Base-by-base conservation (phyloP, 2,888 invertebrate genomes). In the Drosophila kanekoi region DNA sequence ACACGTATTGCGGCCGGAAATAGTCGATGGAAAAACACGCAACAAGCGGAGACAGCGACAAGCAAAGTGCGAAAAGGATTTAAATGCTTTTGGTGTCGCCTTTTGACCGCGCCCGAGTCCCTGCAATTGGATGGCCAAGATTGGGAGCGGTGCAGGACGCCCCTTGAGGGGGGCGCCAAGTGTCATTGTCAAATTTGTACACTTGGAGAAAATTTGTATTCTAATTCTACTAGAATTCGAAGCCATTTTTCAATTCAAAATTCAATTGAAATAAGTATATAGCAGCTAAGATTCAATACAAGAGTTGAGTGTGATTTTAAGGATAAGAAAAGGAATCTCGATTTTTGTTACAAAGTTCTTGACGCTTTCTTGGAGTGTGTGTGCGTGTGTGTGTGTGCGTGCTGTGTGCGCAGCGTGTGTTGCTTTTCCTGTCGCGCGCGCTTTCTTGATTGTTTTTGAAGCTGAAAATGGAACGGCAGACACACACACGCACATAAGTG, bases 1-100 rank as follows among this genome's bases (percentile, higher is more conserved):
- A 73, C 58, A 67, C 83, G 62, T 53, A 62, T 56, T 62, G 68
- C 45, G 45, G 49, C 32, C 58, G 70, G 70, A 69, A 69, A 61
- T 60, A 45, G 57, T 57, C 57, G 60, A 67, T 73, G 48, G 60
- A 47, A 57, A 74, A 63, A 56, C 72, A 72, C 63, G 88, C 83
- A 88, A 88, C 88, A 82, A 87, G 87, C 87, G 54, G 48, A 58
- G 59, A 51, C 64, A 63, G 60, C 63, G 79, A 74, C 77, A 79
- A 61, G 65, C 59, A 66, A 81, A 82, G 87, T 84, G 83, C 86
- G 83, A 88, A 88, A 80, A 86, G 88, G 83, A 88, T 88, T 84
- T 88, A 88, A 83, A 88, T 88, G 88, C 84, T 78, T 80, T 72
- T 70, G 88, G 88, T 83, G 72, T 72, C 72, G 86, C 83, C 88